Evolutionary conservation across 2,888 invertebrate genomes (phyloP).

Genomic region (Leucophenga montana): DNA sequence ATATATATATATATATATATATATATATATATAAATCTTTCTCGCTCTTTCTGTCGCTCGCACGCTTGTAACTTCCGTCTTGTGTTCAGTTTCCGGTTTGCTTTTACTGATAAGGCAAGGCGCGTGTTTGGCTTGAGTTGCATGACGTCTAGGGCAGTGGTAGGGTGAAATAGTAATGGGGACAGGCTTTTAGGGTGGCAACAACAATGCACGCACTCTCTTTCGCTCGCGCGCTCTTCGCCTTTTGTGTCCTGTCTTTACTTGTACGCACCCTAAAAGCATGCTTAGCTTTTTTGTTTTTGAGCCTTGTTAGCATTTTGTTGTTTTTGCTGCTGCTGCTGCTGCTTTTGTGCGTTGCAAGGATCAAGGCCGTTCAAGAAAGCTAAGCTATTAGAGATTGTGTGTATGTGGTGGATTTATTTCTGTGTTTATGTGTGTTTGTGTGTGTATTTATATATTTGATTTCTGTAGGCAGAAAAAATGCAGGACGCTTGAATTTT

Average conservation of each 20-base stretch:
- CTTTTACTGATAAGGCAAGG: constrained; percentile 62
- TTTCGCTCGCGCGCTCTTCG: constrained; percentile 21
- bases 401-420: constrained; percentile 15
- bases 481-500: constrained; percentile 57
- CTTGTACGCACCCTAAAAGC: constrained; percentile 46
- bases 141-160: not conserved
- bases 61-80: constrained; percentile 59
- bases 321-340: constrained; percentile 32
- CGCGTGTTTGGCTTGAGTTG: constrained; percentile 8
- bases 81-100: constrained; percentile 66
- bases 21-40: not conserved
- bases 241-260: not conserved
- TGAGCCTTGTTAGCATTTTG: constrained; percentile 40
- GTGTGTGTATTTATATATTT: not conserved
- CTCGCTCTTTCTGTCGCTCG: constrained; percentile 17
- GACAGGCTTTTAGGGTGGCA: not conserved
- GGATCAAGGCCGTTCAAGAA: constrained; percentile 73
- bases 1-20: too few relatives aligned
- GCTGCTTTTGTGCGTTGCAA: constrained; percentile 58
- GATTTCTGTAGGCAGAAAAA: constrained; percentile 43
- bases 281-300: constrained; percentile 50
- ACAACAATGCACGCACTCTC: constrained; percentile 12
- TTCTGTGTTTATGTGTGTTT: constrained; percentile 7
- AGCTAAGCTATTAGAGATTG: constrained; percentile 42
- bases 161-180: not conserved